Evolutionary conservation across 2,113 vertebrate species (phyloP).

Genomic region (Chionodraco myersi): DNA sequence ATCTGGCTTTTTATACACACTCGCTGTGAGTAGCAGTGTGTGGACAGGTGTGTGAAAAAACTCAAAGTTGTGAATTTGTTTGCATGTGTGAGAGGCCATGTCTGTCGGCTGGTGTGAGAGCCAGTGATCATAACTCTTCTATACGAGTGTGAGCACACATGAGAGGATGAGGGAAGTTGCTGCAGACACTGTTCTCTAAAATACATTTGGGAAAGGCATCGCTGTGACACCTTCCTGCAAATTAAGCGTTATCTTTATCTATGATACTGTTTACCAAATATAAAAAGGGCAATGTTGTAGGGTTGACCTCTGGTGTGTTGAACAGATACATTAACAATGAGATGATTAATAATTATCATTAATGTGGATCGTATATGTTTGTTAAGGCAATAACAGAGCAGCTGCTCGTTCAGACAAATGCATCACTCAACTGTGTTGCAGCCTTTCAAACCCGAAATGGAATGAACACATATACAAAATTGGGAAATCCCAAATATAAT

Average conservation of each 20-base stretch:
- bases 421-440: neutral
- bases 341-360: neutral
- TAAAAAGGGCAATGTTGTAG: too few relatives aligned
- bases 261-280: too few relatives aligned
- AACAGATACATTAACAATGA: neutral
- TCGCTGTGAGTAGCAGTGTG: neutral
- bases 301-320: neutral
- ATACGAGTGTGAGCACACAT: neutral
- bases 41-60: conserved; percentile 18
- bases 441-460: neutral
- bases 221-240: neutral
- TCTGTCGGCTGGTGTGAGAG: conserved; percentile 19
- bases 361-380: neutral
- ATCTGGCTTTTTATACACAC: conserved; percentile 34
- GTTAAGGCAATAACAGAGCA: neutral
- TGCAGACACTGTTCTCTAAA: neutral
- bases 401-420: neutral
- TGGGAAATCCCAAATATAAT: neutral
- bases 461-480: neutral
- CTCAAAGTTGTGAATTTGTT: conserved; percentile 21
- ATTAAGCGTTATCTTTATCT: too few relatives aligned
- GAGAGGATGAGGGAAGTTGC: neutral
- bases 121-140: neutral
- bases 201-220: neutral
- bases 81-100: conserved; percentile 20